These are phyloP conservation scores for Tinamus major DNA, from an alignment of 2,797 vertebrate species.

Conservation along the genomic window DNA sequence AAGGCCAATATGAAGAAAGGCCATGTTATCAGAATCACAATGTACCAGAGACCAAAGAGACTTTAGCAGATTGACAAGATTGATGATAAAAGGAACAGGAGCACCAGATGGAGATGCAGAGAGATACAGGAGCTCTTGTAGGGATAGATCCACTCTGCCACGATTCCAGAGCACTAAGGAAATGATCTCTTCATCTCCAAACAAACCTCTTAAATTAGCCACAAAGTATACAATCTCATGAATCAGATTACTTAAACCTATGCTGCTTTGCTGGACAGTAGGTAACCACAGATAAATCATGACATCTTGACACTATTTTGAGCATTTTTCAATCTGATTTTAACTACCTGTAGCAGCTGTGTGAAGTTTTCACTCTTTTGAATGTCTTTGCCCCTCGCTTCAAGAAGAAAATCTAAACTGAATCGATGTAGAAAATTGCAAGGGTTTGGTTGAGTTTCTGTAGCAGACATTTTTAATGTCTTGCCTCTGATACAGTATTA, in stretches of 20 bases:
- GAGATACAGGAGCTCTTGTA: background rate
- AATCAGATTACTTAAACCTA: background rate
- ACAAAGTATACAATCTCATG: background rate
- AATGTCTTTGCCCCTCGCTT: background rate
- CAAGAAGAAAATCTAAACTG: background rate
- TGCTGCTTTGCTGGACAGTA: background rate
- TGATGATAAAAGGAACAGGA: background rate
- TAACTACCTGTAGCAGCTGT: background rate
- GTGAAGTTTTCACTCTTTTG: background rate
- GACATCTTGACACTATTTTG: background rate
- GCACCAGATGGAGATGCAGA: background rate
- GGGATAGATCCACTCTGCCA: background rate
- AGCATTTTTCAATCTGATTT: constrained; percentile 1
- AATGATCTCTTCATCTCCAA: background rate
- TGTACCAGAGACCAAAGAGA: background rate
- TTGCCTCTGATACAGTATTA: background rate
- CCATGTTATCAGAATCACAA: background rate
- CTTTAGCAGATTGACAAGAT: background rate
- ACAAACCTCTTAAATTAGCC: background rate
- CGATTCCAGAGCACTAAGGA: background rate
- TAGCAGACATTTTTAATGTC: background rate
- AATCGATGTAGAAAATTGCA: background rate
- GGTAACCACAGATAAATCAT: background rate
- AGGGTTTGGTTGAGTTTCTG: background rate
- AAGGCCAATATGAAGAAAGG: background rate